Evolutionary conservation across 2,888 invertebrate species (phyloP).

Genomic region (Noctua pronuba): DNA sequence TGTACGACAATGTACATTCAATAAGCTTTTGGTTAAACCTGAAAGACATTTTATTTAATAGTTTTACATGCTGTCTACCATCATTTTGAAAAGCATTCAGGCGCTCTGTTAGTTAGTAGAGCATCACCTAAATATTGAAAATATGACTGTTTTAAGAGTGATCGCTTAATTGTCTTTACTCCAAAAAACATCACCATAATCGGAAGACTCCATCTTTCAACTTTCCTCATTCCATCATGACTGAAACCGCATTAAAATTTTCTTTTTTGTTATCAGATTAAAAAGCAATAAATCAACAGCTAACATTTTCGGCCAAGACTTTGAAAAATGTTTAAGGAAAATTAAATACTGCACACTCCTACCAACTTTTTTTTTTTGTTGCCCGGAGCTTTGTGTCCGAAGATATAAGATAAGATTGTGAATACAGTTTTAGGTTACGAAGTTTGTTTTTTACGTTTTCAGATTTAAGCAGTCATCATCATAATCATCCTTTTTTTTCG

Average conservation of each 20-base stretch:
- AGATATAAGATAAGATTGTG: constrained; percentile 1
- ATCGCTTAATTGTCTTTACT: background rate
- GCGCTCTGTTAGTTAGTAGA: background rate
- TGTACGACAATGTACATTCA: background rate
- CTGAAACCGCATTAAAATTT: background rate
- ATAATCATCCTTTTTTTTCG: too few species aligned
- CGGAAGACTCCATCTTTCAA: background rate
- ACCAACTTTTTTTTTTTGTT: background rate
- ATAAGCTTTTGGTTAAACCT: background rate
- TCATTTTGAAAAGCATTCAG: background rate
- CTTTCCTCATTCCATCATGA: constrained; percentile 9
- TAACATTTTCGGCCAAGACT: background rate
- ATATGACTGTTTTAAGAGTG: background rate
- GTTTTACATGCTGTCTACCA: background rate
- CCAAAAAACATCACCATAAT: background rate
- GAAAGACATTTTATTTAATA: background rate
- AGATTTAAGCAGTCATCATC: background rate
- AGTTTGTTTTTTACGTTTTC: background rate
- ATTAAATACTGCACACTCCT: constrained; percentile 1
- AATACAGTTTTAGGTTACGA: background rate
- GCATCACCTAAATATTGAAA: background rate
- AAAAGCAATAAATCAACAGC: constrained; percentile 8
- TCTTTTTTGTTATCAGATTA: background rate
- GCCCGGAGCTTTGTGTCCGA: background rate
- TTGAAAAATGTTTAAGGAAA: constrained; percentile 17